Base-by-base conservation (phyloP, 2,797 vertebrate genomes). In the Sebastiscus tertius region DNA sequence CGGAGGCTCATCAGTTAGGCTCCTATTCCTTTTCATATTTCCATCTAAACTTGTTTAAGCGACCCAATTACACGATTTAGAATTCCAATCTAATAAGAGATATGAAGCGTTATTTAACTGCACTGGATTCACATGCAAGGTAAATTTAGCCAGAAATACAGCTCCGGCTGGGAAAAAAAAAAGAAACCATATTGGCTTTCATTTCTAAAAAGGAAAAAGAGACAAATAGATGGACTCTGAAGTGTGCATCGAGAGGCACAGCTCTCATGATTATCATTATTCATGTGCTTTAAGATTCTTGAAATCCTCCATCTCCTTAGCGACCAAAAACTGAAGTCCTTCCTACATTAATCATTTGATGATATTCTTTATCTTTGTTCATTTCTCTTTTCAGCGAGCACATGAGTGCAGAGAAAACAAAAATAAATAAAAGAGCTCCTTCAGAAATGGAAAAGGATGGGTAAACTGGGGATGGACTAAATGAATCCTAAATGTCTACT, bases 401-500 rank as follows among this genome's bases (percentile, higher is more conserved):
- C 83, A 84, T 36, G 75, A 88, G 77, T 70, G 59, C 22, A 89
- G 82, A 87, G 87, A 90, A 92, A 92, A 90, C 79, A 89, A 88
- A 93, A 90, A 90, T 85, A 92, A 93, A 87, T 87, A 89, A 92
- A 89, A 88, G 80, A 79, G 81, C 77, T 85, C 61, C 75, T 61
- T 75, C 82, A 89, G 83, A 91, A 92, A 90, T 91, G 79, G 83
- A 91, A 92, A 72, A 71, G 27, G 81, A 88, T 70, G 75, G 74
- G 82, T 72, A 90, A 91, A 87, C 81, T 82, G 83, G 87, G 87
- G 89, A 91, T 55, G 84, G 90, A 81, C 84, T 88, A 89, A 92
- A 92, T 88, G 72, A 91, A 88, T 89, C 84, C 79, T 84, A 92
- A 94, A 93, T 90, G 87, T 91, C 90, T 88, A n/a, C 92, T 94